Evolutionary conservation across 2,797 vertebrate species (phyloP), one percentile per base, ranked within the genome.

Genomic region (Gila robusta): DNA sequence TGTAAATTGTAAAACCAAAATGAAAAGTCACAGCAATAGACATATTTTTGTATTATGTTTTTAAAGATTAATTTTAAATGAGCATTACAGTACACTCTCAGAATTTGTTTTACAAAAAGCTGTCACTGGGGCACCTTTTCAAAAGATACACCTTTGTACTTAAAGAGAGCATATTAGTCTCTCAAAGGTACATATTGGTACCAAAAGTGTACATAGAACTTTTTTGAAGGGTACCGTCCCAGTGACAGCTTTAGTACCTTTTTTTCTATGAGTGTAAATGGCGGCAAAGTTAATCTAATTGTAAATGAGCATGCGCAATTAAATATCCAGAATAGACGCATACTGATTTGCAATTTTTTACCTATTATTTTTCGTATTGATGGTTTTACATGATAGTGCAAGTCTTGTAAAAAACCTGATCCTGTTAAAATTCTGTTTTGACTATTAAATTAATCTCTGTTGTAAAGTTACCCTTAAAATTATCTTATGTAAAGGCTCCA

Each of bases 1-100:
- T 14, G 73, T 76, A 54, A 76, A 76, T 54, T 54, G 28, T 76
- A 76, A 76, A 77, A 77, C 74, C 74, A 77, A 56, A 77, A 59
- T 77, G 19, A 56, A 56, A 56, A 77, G 52, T 59, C 74, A 56
- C 12, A 56, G 52, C 52, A 77, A 56, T 77, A 77, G 56, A 16
- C 52, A 39, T 6, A 21, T 77, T 37, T 41, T 39, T 39, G 23
- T 59, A 78, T 41, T 54, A 28, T 78, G 54, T 78, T 78, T 77
- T 37, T 39, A 56, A 77, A 77, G 73, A 77, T 35, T 3, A 0
- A 39, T 37, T 35, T 77, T 35, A 35, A 35, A 6, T 23, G 32
- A 32, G 17, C 1, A 16, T 23, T 76, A 76, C 28, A 35, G 47
- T 76, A 76, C 47, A 49, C 41, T 41, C 41, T 41, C 41, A 10